These are phyloP conservation scores for Sarcoramphus papa DNA, from an alignment of 2,797 vertebrate genomes.

Conservation along the genomic window DNA sequence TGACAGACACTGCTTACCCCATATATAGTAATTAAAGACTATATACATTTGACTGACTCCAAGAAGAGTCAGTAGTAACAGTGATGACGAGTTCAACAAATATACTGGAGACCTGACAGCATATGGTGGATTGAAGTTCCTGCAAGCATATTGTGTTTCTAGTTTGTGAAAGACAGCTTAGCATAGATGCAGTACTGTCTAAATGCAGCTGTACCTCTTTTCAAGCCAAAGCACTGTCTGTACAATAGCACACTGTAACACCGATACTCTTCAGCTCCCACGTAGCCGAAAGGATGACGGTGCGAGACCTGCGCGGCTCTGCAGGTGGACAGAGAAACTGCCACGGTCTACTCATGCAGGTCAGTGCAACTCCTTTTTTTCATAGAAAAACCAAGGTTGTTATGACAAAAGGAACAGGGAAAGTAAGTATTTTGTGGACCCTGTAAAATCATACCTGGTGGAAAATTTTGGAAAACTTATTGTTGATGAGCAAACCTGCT, in stretches of 20 bases:
- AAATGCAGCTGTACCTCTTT: background rate
- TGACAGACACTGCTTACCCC: background rate
- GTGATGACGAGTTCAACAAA: background rate
- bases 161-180: background rate
- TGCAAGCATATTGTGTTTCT: background rate
- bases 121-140: background rate
- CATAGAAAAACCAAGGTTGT: rapidly evolving
- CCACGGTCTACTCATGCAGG: rapidly evolving
- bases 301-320: background rate
- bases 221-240: background rate
- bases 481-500: background rate
- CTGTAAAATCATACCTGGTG: background rate
- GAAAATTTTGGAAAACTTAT: background rate
- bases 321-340: background rate
- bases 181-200: background rate
- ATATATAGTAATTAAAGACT: background rate
- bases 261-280: background rate
- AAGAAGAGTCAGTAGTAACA: background rate
- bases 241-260: background rate
- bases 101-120: background rate
- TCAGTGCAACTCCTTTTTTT: background rate
- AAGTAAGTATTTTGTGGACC: background rate
- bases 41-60: background rate
- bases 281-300: rapidly evolving
- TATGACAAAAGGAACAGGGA: background rate